Conservation (phyloP, 2,888 invertebrate species). For the Conops quadrifasciatus region DNA sequence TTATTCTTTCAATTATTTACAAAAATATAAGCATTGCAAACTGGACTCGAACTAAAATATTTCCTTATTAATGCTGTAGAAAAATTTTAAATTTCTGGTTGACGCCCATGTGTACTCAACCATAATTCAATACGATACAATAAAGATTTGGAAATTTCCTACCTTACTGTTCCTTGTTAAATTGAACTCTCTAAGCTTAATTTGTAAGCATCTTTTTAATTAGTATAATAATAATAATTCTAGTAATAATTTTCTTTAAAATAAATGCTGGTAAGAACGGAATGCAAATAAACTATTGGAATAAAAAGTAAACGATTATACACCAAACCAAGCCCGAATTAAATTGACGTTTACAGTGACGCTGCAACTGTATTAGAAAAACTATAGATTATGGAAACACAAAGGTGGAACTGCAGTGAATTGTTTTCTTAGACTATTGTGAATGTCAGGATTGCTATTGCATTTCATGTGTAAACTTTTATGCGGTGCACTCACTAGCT, state of each 20-base stretch:
- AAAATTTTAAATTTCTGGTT: slow-evolving; percentile 48
- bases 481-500: too few species aligned
- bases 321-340: slow-evolving; percentile 17
- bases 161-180: too few species aligned
- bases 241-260: background rate
- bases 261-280: slow-evolving; percentile 29
- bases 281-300: slow-evolving; percentile 33
- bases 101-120: slow-evolving; percentile 55
- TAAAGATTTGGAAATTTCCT: too few species aligned
- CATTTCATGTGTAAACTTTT: too few species aligned
- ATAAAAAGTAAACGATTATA: slow-evolving; percentile 11
- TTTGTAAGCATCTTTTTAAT: too few species aligned
- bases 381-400: background rate
- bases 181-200: too few species aligned
- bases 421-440: too few species aligned
- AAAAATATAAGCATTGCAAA: background rate
- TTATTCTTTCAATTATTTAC: background rate
- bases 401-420: background rate
- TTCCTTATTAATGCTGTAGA: background rate
- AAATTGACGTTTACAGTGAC: slow-evolving; percentile 9
- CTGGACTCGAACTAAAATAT: background rate
- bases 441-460: too few species aligned
- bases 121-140: slow-evolving; percentile 42
- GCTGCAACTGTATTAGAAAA: background rate
- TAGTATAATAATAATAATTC: too few species aligned